A percentile compares a stretch with the other conserved stretches of the same genome.
phyloP scores from a whole-genome alignment of 2,797 vertebrate genomes.

The Acrossocheilus fasciatus region DNA sequence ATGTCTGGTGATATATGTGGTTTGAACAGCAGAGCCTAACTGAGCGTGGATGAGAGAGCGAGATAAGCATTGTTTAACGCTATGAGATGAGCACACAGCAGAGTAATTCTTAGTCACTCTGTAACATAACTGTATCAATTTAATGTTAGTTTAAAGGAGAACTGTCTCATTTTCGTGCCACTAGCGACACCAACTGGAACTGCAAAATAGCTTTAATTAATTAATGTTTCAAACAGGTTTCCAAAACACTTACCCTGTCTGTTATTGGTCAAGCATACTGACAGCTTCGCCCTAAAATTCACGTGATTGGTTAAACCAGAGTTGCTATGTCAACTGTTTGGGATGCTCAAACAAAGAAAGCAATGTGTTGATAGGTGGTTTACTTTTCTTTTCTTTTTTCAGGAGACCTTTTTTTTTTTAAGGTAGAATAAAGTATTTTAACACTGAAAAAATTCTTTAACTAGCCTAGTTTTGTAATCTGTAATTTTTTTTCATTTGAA shows the following conservation, averaged over 20 bases:
- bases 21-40: constrained; percentile 49
- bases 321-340: neutral
- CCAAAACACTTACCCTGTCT: neutral
- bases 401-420: neutral
- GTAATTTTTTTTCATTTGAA: neutral
- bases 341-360: constrained; percentile 5
- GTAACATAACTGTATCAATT: neutral
- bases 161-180: neutral
- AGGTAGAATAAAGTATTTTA: neutral
- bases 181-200: neutral
- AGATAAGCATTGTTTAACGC: constrained; percentile 37
- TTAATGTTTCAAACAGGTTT: neutral
- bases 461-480: constrained; percentile 5
- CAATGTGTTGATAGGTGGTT: neutral
- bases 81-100: constrained; percentile 37
- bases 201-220: neutral
- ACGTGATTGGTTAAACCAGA: no score
- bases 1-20: constrained; percentile 56
- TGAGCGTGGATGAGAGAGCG: constrained; percentile 37
- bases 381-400: neutral
- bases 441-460: neutral
- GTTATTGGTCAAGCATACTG: neutral
- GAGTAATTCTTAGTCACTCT: constrained; percentile 30
- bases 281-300: neutral
- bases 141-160: constrained; percentile 22